A percentile compares a stretch with the other conserved stretches of the same genome.
phyloP scores from a whole-genome alignment of 2,797 vertebrate genomes.

The Pristis pectinata region DNA sequence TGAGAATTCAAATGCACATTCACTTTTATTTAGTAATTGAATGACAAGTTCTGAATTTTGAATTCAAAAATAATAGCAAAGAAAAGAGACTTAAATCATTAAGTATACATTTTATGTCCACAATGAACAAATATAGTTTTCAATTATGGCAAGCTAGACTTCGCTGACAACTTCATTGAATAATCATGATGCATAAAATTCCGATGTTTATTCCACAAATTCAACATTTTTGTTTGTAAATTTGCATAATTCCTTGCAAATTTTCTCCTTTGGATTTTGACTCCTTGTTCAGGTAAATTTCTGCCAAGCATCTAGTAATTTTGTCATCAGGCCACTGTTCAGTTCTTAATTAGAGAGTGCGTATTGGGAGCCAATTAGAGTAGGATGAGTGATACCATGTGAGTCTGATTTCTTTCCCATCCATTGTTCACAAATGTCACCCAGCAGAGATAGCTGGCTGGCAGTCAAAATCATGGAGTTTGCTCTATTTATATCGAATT shows the following conservation, averaged over 20 bases:
- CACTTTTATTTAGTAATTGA: not conserved
- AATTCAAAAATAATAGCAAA: not conserved
- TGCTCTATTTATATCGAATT: not conserved
- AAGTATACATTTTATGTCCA: not conserved
- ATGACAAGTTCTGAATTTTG: not conserved
- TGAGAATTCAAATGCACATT: not conserved
- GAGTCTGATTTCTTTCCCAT: not conserved
- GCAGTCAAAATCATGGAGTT: not conserved
- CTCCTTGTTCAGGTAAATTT: not conserved
- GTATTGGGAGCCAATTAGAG: not conserved
- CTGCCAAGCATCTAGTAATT: not conserved
- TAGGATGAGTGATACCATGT: not conserved
- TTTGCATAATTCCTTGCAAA: not conserved
- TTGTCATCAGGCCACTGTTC: not conserved
- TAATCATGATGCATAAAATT: not conserved
- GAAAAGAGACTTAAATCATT: not conserved
- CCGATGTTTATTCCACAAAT: not conserved
- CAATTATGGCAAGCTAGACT: not conserved
- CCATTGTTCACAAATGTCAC: not conserved
- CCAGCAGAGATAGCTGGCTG: not conserved
- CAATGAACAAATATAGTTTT: not conserved
- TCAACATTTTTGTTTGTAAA: not conserved
- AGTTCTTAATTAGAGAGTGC: not conserved
- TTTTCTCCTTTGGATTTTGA: not conserved
- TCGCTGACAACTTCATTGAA: not conserved